These are phyloP conservation scores for Collichthys lucidus DNA, from an alignment of 2,113 vertebrate genomes.

Conservation along the genomic window DNA sequence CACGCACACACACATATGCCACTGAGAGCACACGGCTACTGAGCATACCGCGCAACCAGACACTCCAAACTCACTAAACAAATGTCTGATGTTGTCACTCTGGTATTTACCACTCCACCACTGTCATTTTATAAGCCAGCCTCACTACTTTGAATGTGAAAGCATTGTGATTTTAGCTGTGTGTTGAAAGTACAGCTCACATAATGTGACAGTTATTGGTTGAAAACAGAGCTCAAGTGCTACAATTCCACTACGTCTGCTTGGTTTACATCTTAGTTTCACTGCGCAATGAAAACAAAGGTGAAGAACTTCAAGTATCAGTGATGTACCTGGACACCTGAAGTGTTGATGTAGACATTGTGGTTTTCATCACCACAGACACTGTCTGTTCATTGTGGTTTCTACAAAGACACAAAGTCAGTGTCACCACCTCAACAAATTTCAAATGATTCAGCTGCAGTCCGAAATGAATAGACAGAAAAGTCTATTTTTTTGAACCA, in stretches of 20 bases:
- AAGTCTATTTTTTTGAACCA: not conserved
- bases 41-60: constrained; percentile 68
- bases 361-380: not conserved
- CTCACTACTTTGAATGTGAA: constrained; percentile 57
- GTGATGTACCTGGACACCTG: not conserved
- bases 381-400: not conserved
- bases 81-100: constrained; percentile 78
- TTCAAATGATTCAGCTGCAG: not conserved
- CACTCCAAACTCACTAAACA: constrained; percentile 72
- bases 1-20: constrained; percentile 44
- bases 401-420: not conserved
- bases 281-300: constrained; percentile 36
- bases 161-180: constrained; percentile 72
- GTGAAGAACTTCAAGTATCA: not conserved
- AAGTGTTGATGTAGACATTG: not conserved
- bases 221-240: constrained; percentile 52
- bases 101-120: constrained; percentile 79
- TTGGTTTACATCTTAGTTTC: constrained; percentile 10
- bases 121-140: constrained; percentile 73
- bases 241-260: not conserved
- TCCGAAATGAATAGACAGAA: not conserved
- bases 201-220: constrained; percentile 67
- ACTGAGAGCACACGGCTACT: constrained; percentile 65
- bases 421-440: not conserved
- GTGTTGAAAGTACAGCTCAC: constrained; percentile 55